Conservation (phyloP, 2,888 invertebrate species). For the Alentia gelatinosa region DNA sequence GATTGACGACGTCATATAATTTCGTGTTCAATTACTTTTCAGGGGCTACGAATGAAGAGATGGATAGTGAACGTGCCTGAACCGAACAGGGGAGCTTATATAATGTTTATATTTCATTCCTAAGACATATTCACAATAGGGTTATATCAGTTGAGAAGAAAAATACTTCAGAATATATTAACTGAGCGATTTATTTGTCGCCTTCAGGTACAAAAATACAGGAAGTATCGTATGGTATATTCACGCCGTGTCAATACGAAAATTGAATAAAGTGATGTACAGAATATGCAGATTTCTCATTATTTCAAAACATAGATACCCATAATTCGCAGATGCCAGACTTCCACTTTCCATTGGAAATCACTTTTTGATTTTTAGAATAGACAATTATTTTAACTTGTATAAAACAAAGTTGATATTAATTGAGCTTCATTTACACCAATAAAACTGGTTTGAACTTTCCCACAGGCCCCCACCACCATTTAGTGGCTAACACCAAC, state of each 20-base stretch:
- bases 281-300: neutral
- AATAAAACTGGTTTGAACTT: no score
- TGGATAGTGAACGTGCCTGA: neutral
- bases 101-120: neutral
- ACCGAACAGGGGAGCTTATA: neutral
- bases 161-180: no score
- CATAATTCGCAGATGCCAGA: neutral
- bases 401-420: no score
- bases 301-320: no score
- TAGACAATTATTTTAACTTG: no score
- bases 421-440: no score
- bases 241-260: neutral
- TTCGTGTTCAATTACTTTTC: conserved; percentile 18
- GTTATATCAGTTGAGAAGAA: no score
- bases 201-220: neutral
- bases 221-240: neutral
- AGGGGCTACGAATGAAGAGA: conserved; percentile 55
- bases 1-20: neutral
- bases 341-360: no score
- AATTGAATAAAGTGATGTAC: neutral
- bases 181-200: no score
- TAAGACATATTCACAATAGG: neutral
- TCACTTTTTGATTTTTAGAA: no score
- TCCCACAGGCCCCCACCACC: no score
- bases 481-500: no score